Percentiles rank a stretch among this genome's conserved stretches.
phyloP scores from a whole-genome alignment of 2,113 vertebrate species.

The Sylvia atricapilla region DNA sequence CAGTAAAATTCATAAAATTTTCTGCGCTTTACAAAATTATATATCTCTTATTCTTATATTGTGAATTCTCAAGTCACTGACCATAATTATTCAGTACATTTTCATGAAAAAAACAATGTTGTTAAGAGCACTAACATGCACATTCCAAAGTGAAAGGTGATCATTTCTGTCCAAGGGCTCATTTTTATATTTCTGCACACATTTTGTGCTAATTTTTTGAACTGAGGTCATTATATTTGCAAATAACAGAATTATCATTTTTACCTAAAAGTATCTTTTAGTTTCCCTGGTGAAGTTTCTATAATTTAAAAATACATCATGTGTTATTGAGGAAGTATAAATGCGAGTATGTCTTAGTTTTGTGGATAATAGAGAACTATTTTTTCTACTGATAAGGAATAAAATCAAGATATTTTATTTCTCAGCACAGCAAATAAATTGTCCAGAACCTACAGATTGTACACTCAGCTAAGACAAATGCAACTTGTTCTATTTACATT shows the following conservation, averaged over 20 bases:
- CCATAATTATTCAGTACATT: background rate
- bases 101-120: background rate
- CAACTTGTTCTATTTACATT: background rate
- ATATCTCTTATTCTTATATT: background rate
- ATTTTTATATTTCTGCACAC: background rate
- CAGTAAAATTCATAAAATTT: background rate
- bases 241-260: background rate
- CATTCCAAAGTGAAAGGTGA: background rate
- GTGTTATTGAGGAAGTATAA: background rate
- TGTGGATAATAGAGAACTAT: background rate
- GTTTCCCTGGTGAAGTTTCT: background rate
- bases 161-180: background rate
- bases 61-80: background rate
- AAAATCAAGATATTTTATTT: background rate
- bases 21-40: background rate
- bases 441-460: background rate
- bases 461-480: background rate
- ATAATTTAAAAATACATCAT: background rate
- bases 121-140: background rate
- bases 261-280: background rate
- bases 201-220: background rate
- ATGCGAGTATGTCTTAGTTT: background rate
- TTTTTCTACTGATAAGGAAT: background rate
- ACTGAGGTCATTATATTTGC: background rate
- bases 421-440: background rate